A percentile compares a stretch with the other conserved stretches of the same genome.
Conservation (phyloP, 2,113 vertebrate species). For the Zosterops pallidus region DNA sequence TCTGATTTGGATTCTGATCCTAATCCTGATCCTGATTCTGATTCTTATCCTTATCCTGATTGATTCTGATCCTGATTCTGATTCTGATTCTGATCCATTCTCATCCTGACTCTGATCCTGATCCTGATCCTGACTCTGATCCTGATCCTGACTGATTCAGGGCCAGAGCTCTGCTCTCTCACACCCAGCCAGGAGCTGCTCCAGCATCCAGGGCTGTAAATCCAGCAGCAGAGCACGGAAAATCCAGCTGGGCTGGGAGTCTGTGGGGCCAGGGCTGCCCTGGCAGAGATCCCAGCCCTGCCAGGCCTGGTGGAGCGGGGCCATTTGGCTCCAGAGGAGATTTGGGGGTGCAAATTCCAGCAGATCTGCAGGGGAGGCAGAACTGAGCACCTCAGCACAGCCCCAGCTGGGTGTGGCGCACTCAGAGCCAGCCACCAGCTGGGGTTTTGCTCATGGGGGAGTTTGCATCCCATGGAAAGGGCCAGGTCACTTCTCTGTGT, state of each 20-base stretch:
- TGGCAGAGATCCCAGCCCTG: background rate
- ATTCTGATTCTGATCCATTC: no score
- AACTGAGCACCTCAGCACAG: fast-evolving
- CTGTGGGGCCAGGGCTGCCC: background rate
- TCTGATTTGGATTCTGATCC: no score
- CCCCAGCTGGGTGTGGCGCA: fast-evolving
- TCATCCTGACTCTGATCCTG: no score
- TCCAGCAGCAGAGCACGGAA: background rate
- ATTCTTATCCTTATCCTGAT: no score
- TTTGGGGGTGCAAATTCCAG: background rate
- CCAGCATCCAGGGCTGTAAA: background rate
- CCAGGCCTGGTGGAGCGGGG: background rate
- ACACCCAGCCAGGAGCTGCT: background rate
- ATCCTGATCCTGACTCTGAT: no score
- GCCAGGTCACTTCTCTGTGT: background rate
- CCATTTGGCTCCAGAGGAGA: fast-evolving
- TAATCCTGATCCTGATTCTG: no score
- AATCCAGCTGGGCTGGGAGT: background rate
- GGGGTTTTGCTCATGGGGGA: fast-evolving
- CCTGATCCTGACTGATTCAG: background rate
- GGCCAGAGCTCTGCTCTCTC: background rate
- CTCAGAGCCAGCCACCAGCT: background rate
- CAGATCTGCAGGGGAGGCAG: background rate
- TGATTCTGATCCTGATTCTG: no score
- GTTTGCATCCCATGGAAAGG: background rate